Base-by-base conservation (phyloP, 2,113 vertebrate species). In the Aptenodytes forsteri region DNA sequence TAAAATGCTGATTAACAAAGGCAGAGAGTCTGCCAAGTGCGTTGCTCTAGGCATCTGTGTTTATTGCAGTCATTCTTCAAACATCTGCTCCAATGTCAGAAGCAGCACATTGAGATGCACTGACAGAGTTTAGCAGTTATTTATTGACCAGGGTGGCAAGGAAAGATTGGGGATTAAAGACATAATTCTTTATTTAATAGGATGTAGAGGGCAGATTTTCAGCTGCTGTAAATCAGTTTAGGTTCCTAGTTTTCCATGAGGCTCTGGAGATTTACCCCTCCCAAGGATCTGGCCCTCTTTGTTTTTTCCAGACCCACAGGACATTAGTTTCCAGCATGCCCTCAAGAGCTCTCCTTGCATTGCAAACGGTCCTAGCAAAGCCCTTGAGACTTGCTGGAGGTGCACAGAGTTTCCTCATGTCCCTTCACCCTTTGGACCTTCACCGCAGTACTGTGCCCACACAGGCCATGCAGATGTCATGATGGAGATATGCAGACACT, bases 381-480 rank as follows among this genome's bases (percentile, higher is more conserved):
- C 21, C 47, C 19, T 34, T 44, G 23, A 66, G 26, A 59, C 26
- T 47, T 56, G 13, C 15, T 58, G 32, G 44, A 25, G 18, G 26
- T 40, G 23, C 13, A n/a, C 13, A 22, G 20, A 40, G 13, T 85
- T 82, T 82, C 18, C 21, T 70, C 0, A 0, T 22, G 16, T 64
- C 32, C 5, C 52, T 87, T 36, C 2, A 2, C 3, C 4, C 40
- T 40, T 70, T 70, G 71, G 66, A n/a, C 46, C 96, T 65, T 85
- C 64, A 9, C 78, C 97, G 59, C 93, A 97, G 80, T 95, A 73
- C 66, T 96, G 95, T 38, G 84, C 92, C 82, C 81, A 91, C 16
- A 83, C 87, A 89, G 97, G 94, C 34, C 93, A 77, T 52, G 87
- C 71, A 50, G 95, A 79, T 15, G 59, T 89, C 25, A 61, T 94